phyloP scores from a whole-genome alignment of 2,888 invertebrate genomes.

The Thymelicus sylvestris region DNA sequence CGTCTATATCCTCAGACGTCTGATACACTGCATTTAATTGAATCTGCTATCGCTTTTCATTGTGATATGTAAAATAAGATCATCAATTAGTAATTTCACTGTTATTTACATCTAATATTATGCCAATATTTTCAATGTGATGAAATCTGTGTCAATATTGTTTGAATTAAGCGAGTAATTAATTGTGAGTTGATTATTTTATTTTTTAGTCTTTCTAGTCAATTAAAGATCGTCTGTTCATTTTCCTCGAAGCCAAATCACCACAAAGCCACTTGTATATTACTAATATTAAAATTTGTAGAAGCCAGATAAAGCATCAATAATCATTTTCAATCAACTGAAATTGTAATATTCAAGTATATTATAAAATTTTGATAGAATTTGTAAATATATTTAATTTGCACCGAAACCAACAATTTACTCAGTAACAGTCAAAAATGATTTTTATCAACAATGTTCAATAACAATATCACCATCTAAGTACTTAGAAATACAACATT shows the following conservation, averaged over 20 bases:
- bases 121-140: not conserved
- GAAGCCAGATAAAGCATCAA: no score
- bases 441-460: constrained; percentile 11
- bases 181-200: not conserved
- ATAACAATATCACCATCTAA: not conserved
- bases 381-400: constrained; percentile 18
- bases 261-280: no score
- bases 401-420: constrained; percentile 12
- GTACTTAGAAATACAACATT: constrained; percentile 1
- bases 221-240: no score
- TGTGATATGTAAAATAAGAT: constrained; percentile 45
- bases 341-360: no score
- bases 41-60: constrained; percentile 17
- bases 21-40: constrained; percentile 7
- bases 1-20: not conserved
- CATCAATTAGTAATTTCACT: constrained; percentile 5
- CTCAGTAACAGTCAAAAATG: constrained; percentile 24
- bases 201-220: no score
- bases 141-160: not conserved
- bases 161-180: not conserved
- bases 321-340: no score
- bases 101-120: constrained; percentile 44
- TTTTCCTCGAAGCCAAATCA: no score
- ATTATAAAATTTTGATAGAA: not conserved
- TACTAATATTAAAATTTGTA: no score